phyloP scores from a whole-genome alignment of 37 sponge, comb jelly and placozoan genomes.

The Chondrilla cf. caribensis region DNA sequence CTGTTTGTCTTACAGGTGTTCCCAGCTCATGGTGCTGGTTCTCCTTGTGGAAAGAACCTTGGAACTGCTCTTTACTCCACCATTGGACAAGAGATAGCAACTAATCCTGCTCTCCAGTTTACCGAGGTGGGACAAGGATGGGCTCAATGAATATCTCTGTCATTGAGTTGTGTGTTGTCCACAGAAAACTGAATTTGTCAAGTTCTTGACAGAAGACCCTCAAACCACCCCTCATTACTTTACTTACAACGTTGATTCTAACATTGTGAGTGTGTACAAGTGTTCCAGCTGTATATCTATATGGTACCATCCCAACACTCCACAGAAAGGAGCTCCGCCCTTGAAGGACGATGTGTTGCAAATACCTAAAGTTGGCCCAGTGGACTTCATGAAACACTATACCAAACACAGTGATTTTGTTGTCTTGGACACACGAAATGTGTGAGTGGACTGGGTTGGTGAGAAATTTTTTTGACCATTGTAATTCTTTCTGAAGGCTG shows the following conservation, averaged over 20 bases:
- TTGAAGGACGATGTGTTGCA: conserved; percentile 33
- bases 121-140: conserved; percentile 39
- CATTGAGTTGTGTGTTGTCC: conserved; percentile 4
- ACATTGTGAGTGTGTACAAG: conserved; percentile 37
- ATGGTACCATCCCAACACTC: too few species aligned
- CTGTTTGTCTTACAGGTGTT: conserved; percentile 50
- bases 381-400: conserved; percentile 38
- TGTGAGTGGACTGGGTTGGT: too few species aligned
- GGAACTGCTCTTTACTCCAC: conserved; percentile 70
- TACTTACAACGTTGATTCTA: conserved; percentile 37
- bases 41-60: conserved; percentile 89
- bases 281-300: too few species aligned
- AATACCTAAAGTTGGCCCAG: conserved; percentile 19
- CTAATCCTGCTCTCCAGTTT: conserved; percentile 77
- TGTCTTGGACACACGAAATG: conserved; percentile 62
- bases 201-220: conserved; percentile 60
- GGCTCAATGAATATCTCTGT: background rate
- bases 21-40: conserved; percentile 91
- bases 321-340: conserved; percentile 48
- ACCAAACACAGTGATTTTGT: conserved; percentile 6
- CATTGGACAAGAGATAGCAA: conserved; percentile 73
- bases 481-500: background rate
- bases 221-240: conserved; percentile 71
- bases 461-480: too few species aligned
- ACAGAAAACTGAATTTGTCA: conserved; percentile 72